Percentiles rank a stretch among this genome's conserved stretches.
Evolutionary conservation across 2,113 vertebrate species (phyloP).

Genomic region (Chionodraco myersi): DNA sequence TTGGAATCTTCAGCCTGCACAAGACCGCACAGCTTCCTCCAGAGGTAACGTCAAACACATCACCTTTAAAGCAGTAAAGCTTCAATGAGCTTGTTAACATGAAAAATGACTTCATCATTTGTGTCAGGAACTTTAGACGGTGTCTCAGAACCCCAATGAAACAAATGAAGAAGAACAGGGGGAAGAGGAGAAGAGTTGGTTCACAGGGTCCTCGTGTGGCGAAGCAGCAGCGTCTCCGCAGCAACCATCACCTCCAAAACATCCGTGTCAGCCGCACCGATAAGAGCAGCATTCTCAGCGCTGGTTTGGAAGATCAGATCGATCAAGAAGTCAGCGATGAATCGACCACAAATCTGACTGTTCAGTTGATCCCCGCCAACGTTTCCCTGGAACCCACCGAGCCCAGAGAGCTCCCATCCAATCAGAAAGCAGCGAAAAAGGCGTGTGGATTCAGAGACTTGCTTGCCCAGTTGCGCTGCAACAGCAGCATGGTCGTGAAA

Average conservation of each 20-base stretch:
- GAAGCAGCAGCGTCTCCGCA: conserved; percentile 48
- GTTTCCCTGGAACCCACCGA: neutral
- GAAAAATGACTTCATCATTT: neutral
- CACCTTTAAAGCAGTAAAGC: neutral
- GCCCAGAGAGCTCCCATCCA: fast-evolving
- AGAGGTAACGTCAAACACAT: conserved; percentile 51
- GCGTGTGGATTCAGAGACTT: conserved; percentile 52
- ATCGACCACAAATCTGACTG: neutral
- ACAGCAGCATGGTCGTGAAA: conserved; percentile 61
- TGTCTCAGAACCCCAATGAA: neutral
- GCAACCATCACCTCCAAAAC: neutral
- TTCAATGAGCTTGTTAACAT: neutral
- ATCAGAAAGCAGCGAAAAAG: neutral
- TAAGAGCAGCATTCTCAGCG: neutral
- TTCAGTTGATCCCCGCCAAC: neutral
- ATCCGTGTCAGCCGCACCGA: fast-evolving
- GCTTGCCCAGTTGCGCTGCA: conserved; percentile 59
- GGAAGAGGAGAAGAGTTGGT: conserved; percentile 35
- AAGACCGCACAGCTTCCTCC: conserved; percentile 56
- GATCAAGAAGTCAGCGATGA: neutral
- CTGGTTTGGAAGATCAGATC: neutral
- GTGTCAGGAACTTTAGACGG: conserved; percentile 57
- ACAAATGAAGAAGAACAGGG: conserved; percentile 28
- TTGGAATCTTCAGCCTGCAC: conserved; percentile 27
- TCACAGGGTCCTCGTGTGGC: conserved; percentile 1